Percentiles rank a stretch among this genome's conserved stretches.
Evolutionary conservation across 1,140 invertebrate genomes (phyloP).

Genomic region (Chionoecetes opilio): DNA sequence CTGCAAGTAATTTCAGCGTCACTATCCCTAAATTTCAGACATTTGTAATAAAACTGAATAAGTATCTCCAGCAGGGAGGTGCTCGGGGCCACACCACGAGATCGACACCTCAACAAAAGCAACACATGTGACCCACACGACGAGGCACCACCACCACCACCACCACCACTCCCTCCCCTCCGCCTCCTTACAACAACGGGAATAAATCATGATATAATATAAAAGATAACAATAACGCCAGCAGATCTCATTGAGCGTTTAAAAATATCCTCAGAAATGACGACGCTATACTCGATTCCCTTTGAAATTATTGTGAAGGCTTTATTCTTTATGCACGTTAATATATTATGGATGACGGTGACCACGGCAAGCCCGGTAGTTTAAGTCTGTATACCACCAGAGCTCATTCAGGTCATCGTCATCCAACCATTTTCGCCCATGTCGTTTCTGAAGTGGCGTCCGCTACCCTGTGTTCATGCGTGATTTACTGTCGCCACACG

Average conservation of each 20-base stretch:
- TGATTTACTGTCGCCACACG: no score
- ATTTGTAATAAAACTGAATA: slow-evolving; percentile 14
- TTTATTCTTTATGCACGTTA: not conserved
- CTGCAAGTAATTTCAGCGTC: not conserved
- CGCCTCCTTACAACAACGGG: not conserved
- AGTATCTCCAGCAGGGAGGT: not conserved
- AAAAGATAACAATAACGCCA: slow-evolving; percentile 10
- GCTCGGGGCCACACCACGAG: not conserved
- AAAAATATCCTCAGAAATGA: slow-evolving; percentile 2
- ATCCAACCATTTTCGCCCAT: not conserved
- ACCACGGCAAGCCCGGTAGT: not conserved
- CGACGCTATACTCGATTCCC: not conserved
- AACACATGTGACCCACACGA: not conserved
- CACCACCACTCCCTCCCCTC: not conserved
- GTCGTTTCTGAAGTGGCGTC: not conserved
- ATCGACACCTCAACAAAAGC: not conserved
- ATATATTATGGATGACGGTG: not conserved
- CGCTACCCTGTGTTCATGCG: not conserved
- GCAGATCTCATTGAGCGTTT: slow-evolving; percentile 16
- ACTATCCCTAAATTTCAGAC: not conserved
- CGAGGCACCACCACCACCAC: not conserved
- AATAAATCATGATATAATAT: not conserved
- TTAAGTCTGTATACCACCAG: not conserved
- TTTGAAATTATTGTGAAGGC: not conserved
- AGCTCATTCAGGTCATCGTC: not conserved